These are phyloP conservation scores for Tragelaphus oryx DNA, from an alignment of 2,797 vertebrate species.

Conservation along the genomic window DNA sequence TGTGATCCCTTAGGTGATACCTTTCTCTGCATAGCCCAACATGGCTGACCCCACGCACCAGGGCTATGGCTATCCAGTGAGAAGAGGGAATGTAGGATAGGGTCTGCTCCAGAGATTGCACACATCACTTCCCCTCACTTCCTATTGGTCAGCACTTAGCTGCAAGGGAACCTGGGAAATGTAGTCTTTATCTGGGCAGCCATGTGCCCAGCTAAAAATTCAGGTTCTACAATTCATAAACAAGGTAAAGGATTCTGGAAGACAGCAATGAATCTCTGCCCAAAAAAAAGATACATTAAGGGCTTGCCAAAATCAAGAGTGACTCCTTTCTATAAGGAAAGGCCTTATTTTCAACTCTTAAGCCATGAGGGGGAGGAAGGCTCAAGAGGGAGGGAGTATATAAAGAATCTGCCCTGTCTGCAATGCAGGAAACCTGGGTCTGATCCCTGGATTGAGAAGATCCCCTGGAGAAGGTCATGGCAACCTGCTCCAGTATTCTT, in stretches of 20 bases:
- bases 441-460: not conserved
- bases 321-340: not conserved
- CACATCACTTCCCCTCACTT: not conserved
- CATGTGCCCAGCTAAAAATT: not conserved
- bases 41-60: not conserved
- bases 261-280: not conserved
- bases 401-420: not conserved
- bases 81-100: not conserved
- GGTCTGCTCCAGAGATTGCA: not conserved
- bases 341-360: not conserved
- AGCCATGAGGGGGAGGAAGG: no score
- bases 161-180: constrained; percentile 29
- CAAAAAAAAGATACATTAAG: not conserved
- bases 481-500: not conserved
- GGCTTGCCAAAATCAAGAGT: not conserved
- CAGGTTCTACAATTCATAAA: not conserved
- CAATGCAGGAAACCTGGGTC: not conserved
- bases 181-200: constrained; percentile 22
- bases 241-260: not conserved
- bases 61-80: not conserved
- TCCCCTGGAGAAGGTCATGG: not conserved
- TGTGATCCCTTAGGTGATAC: not conserved
- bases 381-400: not conserved
- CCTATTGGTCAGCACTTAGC: not conserved
- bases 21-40: not conserved